Conservation (phyloP, 1,140 invertebrate genomes). For the Plodia interpunctella region DNA sequence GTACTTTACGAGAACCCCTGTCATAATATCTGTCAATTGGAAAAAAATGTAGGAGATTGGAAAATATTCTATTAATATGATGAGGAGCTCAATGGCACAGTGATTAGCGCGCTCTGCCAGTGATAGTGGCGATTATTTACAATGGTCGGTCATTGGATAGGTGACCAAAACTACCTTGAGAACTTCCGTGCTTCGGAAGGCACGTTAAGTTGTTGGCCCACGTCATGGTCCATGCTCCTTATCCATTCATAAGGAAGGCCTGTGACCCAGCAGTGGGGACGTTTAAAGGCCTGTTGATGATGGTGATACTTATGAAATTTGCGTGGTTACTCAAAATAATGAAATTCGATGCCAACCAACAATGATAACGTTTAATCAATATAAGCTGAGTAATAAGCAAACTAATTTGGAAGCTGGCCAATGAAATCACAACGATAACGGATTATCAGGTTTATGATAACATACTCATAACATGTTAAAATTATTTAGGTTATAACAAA, state of each 20-base stretch:
- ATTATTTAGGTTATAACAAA: not conserved
- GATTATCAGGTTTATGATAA: not conserved
- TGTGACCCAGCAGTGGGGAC: too few relatives aligned
- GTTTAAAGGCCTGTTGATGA: too few relatives aligned
- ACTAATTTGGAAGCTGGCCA: not conserved
- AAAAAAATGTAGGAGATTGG: not conserved
- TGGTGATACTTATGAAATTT: too few relatives aligned
- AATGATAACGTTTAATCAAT: slow-evolving; percentile 2
- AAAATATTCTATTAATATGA: not conserved
- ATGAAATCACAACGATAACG: slow-evolving; percentile 3
- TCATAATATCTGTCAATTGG: slow-evolving; percentile 4
- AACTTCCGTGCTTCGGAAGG: too few relatives aligned
- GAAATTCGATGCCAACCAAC: not conserved
- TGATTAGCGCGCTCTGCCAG: too few relatives aligned
- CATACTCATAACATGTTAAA: not conserved
- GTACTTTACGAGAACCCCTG: slow-evolving; percentile 3
- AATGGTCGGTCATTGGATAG: too few relatives aligned
- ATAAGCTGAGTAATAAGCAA: not conserved
- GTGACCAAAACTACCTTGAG: too few relatives aligned
- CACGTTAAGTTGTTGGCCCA: too few relatives aligned
- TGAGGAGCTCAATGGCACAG: not conserved
- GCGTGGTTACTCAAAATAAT: too few relatives aligned
- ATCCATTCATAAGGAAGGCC: too few relatives aligned
- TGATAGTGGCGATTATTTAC: too few relatives aligned
- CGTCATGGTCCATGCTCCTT: too few relatives aligned